A percentile compares a stretch with the other conserved stretches of the same genome.
Conservation (phyloP, 2,888 invertebrate species). For the Trissolcus brochymenae region DNA sequence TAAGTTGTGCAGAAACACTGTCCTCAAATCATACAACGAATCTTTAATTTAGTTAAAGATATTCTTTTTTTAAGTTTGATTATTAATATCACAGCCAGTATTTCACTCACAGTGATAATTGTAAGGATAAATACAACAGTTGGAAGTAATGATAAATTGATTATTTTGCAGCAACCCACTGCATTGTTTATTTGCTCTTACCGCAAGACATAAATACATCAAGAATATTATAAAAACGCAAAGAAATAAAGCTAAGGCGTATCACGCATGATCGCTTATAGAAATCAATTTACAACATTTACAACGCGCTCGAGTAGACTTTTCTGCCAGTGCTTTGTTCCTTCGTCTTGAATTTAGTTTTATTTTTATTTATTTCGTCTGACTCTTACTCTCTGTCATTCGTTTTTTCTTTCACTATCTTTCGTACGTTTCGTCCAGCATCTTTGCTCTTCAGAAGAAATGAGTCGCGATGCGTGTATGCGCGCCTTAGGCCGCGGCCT, state of each 20-base stretch:
- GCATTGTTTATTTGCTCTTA: slow-evolving; percentile 71
- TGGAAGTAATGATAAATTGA: neutral
- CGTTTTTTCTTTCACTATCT: neutral
- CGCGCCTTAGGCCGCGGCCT: slow-evolving; percentile 51
- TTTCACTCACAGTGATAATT: too few species aligned
- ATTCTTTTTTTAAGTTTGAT: too few species aligned
- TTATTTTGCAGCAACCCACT: slow-evolving; percentile 63
- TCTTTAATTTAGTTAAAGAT: neutral
- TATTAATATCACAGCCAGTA: too few species aligned
- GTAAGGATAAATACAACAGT: too few species aligned
- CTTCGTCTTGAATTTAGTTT: slow-evolving; percentile 4
- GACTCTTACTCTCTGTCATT: slow-evolving; percentile 9
- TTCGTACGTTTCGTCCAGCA: slow-evolving; percentile 7
- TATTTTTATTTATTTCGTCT: slow-evolving; percentile 14
- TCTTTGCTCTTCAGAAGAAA: neutral
- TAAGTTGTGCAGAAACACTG: neutral
- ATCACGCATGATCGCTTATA: slow-evolving; percentile 57
- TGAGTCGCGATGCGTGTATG: neutral
- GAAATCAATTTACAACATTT: slow-evolving; percentile 63
- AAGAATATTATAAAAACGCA: slow-evolving; percentile 57
- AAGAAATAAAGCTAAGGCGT: slow-evolving; percentile 57
- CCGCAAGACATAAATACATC: slow-evolving; percentile 69
- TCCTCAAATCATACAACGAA: neutral
- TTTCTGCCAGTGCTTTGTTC: slow-evolving; percentile 7
- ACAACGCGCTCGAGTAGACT: slow-evolving; percentile 53